phyloP scores from a whole-genome alignment of 2,888 invertebrate species.

The Graphium colonna region DNA sequence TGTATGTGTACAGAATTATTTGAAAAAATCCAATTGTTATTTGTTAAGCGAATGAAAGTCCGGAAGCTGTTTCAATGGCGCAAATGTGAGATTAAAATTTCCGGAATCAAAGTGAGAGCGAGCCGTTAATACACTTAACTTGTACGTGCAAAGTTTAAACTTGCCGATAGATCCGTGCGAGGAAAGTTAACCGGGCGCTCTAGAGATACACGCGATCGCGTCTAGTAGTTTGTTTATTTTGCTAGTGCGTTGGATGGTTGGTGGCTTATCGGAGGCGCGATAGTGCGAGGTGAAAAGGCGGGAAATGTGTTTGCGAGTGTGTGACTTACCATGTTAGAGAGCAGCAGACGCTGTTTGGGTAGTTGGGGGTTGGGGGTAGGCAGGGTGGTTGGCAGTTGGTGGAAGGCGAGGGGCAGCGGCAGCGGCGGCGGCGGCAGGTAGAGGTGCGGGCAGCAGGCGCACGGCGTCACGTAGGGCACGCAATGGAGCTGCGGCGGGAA shows the following conservation, averaged over 20 bases:
- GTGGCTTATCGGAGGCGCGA: slow-evolving; percentile 34
- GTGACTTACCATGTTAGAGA: slow-evolving; percentile 78
- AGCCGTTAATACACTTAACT: slow-evolving; percentile 66
- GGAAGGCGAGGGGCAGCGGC: slow-evolving; percentile 64
- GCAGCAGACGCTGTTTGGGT: slow-evolving; percentile 76
- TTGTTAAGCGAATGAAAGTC: slow-evolving; percentile 25
- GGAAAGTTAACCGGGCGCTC: slow-evolving; percentile 54
- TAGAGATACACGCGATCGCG: slow-evolving; percentile 42
- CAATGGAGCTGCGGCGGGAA: slow-evolving; percentile 79
- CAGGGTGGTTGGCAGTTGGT: slow-evolving; percentile 68
- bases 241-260: slow-evolving; percentile 43
- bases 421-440: slow-evolving; percentile 70
- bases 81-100: slow-evolving; percentile 49
- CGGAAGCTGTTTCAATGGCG: neutral
- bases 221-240: slow-evolving; percentile 59
- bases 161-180: slow-evolving; percentile 51
- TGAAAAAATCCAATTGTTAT: slow-evolving; percentile 5
- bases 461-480: slow-evolving; percentile 78
- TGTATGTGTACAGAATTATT: neutral
- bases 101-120: slow-evolving; percentile 52
- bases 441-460: slow-evolving; percentile 74
- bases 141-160: slow-evolving; percentile 59
- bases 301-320: slow-evolving; percentile 34
- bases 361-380: slow-evolving; percentile 72
- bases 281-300: too few relatives aligned